Conservation (phyloP, 2,888 invertebrate genomes). For the Sicus ferrugineus region DNA sequence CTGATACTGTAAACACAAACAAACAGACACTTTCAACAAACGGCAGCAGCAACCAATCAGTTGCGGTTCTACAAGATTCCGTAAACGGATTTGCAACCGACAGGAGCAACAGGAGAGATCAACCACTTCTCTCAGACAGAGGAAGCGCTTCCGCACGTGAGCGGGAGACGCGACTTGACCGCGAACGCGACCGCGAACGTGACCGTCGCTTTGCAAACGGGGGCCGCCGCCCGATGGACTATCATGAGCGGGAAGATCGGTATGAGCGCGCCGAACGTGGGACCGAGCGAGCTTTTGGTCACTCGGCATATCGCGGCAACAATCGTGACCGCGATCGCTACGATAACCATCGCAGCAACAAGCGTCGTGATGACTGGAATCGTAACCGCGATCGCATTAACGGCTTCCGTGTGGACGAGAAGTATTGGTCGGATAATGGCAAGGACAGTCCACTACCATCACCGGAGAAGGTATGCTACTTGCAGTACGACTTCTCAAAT, state of each 20-base stretch:
- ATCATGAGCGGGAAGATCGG: constrained; percentile 26
- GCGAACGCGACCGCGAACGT: background rate
- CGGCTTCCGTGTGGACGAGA: constrained; percentile 56
- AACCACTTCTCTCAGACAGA: background rate
- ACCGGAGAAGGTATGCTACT: constrained; percentile 54
- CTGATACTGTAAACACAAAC: background rate
- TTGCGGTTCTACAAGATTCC: background rate
- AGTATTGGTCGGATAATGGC: constrained; percentile 54
- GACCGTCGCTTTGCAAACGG: constrained; percentile 8
- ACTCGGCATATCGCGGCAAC: constrained; percentile 26
- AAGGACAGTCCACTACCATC: constrained; percentile 58
- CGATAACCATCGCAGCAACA: constrained; percentile 60
- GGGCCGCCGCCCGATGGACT: constrained; percentile 16
- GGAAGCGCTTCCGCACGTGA: background rate
- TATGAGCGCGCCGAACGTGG: constrained; percentile 40
- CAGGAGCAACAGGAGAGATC: background rate
- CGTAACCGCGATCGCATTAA: constrained; percentile 60
- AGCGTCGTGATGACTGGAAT: constrained; percentile 62
- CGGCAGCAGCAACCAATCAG: background rate
- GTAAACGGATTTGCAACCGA: background rate
- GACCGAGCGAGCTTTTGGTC: constrained; percentile 1
- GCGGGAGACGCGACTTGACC: background rate
- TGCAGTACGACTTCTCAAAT: too few species aligned
- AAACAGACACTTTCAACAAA: background rate
- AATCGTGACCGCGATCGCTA: constrained; percentile 55